phyloP scores from a whole-genome alignment of 2,888 invertebrate species.

The Pilophorus perplexus region DNA sequence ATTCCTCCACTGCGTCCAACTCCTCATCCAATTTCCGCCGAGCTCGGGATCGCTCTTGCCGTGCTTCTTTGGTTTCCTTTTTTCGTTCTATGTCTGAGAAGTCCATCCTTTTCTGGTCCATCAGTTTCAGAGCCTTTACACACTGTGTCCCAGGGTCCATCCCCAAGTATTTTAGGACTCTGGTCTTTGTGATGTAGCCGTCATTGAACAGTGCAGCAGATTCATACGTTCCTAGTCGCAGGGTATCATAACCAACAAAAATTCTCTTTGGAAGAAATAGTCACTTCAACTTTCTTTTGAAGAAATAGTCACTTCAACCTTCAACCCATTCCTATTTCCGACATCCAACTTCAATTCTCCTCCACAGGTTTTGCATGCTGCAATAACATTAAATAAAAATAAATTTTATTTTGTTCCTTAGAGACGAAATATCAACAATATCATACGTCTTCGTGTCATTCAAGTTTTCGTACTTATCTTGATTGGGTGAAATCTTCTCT shows the following conservation, averaged over 20 bases:
- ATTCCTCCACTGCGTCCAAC: not conserved
- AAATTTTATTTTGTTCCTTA: too few species aligned
- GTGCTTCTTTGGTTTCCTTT: slow-evolving; percentile 1
- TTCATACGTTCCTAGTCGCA: not conserved
- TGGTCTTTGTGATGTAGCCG: not conserved
- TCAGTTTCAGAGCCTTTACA: too few species aligned
- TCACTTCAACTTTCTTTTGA: not conserved
- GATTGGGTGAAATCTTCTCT: too few species aligned
- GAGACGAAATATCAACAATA: too few species aligned
- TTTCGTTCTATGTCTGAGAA: not conserved
- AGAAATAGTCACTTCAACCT: not conserved
- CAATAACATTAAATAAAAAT: too few species aligned
- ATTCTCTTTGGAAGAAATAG: not conserved
- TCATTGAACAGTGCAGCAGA: not conserved
- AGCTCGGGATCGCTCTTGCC: not conserved
- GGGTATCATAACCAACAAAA: not conserved
- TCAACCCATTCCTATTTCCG: too few species aligned
- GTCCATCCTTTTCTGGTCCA: too few species aligned
- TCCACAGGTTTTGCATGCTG: too few species aligned
- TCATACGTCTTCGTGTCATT: too few species aligned
- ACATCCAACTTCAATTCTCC: too few species aligned
- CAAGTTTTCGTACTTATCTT: too few species aligned
- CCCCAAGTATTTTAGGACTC: not conserved
- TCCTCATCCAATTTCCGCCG: slow-evolving; percentile 5
- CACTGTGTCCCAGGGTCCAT: too few species aligned